These are phyloP conservation scores for Platyrinchus mystaceus DNA, from an alignment of 2,797 vertebrate genomes.

Conservation along the genomic window DNA sequence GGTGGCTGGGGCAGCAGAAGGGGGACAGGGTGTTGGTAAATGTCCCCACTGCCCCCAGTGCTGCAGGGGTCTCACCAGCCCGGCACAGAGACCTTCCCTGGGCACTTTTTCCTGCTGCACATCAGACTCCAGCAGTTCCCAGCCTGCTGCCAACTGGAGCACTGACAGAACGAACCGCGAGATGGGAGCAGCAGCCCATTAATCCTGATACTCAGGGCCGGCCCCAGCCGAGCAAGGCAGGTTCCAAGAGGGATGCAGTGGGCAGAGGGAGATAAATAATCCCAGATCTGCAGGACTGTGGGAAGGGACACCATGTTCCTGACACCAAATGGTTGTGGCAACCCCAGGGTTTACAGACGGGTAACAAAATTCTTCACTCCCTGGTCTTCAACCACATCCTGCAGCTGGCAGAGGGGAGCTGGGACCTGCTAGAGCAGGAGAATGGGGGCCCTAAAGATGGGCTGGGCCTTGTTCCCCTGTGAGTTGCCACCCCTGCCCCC, in stretches of 20 bases:
- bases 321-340: neutral
- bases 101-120: neutral
- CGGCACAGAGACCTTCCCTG: neutral
- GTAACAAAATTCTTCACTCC: neutral
- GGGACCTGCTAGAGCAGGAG: neutral
- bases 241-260: neutral
- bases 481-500: rapidly evolving
- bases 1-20: neutral
- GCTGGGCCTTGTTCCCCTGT: rapidly evolving
- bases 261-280: neutral
- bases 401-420: neutral
- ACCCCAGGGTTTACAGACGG: neutral
- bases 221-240: neutral
- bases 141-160: rapidly evolving
- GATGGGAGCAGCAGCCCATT: neutral
- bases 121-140: neutral
- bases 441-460: too few relatives aligned
- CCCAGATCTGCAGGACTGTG: neutral
- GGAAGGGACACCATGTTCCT: neutral
- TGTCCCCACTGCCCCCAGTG: rapidly evolving
- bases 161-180: rapidly evolving
- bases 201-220: neutral
- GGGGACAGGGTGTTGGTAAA: neutral
- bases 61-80: neutral
- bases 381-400: neutral